Evolutionary conservation across 2,113 vertebrate genomes (phyloP).

Genomic region (Prunella himalayana): DNA sequence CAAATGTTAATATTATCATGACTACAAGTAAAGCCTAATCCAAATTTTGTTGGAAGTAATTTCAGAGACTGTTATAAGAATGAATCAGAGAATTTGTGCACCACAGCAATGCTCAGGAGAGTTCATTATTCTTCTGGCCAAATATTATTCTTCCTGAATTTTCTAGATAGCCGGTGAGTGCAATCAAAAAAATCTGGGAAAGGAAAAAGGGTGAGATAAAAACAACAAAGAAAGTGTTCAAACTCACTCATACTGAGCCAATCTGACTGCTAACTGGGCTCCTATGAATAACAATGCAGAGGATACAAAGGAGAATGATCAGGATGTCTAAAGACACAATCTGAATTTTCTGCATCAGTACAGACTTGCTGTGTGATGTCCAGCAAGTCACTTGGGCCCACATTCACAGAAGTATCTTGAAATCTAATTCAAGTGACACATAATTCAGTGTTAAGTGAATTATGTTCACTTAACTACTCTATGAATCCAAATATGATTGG

Average conservation of each 20-base stretch:
- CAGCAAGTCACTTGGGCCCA: not conserved
- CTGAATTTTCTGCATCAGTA: not conserved
- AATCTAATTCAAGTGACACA: not conserved
- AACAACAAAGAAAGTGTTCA: not conserved
- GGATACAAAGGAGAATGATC: not conserved
- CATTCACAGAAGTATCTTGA: not conserved
- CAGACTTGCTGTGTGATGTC: not conserved
- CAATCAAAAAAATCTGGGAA: constrained; percentile 42
- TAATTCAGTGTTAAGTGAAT: not conserved
- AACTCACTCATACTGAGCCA: not conserved
- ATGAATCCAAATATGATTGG: not conserved
- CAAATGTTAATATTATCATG: not conserved
- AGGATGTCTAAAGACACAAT: not conserved
- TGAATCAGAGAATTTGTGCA: not conserved
- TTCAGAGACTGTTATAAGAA: not conserved
- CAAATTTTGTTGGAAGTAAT: not conserved
- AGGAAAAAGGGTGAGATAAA: not conserved
- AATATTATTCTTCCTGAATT: constrained; percentile 3
- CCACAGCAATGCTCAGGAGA: not conserved
- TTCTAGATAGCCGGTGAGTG: not conserved
- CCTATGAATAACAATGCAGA: not conserved
- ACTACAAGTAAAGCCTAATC: not conserved
- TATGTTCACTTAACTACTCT: too few species aligned
- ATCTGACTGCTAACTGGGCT: not conserved
- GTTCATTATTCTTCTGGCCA: not conserved